A percentile compares a stretch with the other conserved stretches of the same genome.
Conservation (phyloP, 2,113 vertebrate species). For the Columbina picui region DNA sequence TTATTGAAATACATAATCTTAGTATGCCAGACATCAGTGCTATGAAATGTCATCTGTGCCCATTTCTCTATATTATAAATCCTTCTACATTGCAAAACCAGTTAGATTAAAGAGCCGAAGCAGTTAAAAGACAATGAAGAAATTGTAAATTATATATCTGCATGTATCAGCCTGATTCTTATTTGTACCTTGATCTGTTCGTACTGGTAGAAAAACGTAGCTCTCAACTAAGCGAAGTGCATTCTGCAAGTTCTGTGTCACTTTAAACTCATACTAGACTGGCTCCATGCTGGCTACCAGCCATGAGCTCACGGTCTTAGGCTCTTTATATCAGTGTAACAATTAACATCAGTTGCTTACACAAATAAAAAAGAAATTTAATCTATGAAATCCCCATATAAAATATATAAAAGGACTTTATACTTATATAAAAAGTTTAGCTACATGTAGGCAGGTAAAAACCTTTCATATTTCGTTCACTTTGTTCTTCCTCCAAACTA, state of each 20-base stretch:
- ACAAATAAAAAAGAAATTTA: not conserved
- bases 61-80: not conserved
- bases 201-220: not conserved
- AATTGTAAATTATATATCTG: not conserved
- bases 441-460: not conserved
- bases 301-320: not conserved
- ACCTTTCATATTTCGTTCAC: not conserved
- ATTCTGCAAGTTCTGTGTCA: not conserved
- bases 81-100: slow-evolving; percentile 6
- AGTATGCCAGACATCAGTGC: slow-evolving; percentile 17
- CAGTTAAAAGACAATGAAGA: not conserved
- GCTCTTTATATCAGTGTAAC: not conserved
- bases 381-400: not conserved
- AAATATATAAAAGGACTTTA: not conserved
- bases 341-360: not conserved
- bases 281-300: not conserved
- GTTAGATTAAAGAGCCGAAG: not conserved
- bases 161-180: not conserved
- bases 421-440: not conserved
- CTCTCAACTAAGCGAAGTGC: not conserved
- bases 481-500: not conserved
- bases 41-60: slow-evolving; percentile 44
- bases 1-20: slow-evolving; percentile 29
- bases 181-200: not conserved
- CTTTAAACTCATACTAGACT: accelerated